Base-by-base conservation (phyloP, 2,888 invertebrate species). In the Belgica antarctica region DNA sequence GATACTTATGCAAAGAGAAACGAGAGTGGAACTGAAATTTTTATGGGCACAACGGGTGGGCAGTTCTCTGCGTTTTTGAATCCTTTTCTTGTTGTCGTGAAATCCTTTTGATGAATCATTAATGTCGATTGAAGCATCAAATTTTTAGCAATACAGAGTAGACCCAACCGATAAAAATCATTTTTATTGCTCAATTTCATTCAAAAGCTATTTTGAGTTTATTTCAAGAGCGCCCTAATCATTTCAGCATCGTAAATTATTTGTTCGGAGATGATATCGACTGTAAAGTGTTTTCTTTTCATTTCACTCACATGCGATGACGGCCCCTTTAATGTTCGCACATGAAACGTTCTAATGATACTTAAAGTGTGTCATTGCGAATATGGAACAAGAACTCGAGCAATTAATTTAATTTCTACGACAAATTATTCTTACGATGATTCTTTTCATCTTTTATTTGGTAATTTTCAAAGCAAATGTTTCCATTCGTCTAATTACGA, bases 391-490 rank as follows among this genome's bases (percentile, higher is more conserved):
- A n/a, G n/a, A n/a, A n/a, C n/a, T n/a, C n/a, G n/a, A 52, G 22
- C 22, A 52, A 52, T 52, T 52, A 52, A 52, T 52, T 52, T 52
- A 52, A 52, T 52, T 52, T 4, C 22, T 22, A 52, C 52, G 22
- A 52, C 52, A 52, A 17, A 12, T 15, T n/a, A 41, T 5, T 41
- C 41, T 2, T 41, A n/a, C n/a, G n/a, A n/a, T 15, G 41, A n/a
- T 46, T 52, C 52, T 52, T 52, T 52, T 52, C 52, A 52, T 52
- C 52, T 52, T 22, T 3, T 15, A 41, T 41, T n/a, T n/a, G n/a
- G n/a, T n/a, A n/a, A n/a, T n/a, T n/a, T n/a, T 41, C 41, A 41
- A 41, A 41, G 41, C n/a, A 10, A 41, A 52, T 52, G 7, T 3
- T 4, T 46, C 15, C n/a, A 15, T 46, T 7, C 46, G 12, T 46